phyloP scores from a whole-genome alignment of 2,888 invertebrate species.

The Cremastobaeus sp. region DNA sequence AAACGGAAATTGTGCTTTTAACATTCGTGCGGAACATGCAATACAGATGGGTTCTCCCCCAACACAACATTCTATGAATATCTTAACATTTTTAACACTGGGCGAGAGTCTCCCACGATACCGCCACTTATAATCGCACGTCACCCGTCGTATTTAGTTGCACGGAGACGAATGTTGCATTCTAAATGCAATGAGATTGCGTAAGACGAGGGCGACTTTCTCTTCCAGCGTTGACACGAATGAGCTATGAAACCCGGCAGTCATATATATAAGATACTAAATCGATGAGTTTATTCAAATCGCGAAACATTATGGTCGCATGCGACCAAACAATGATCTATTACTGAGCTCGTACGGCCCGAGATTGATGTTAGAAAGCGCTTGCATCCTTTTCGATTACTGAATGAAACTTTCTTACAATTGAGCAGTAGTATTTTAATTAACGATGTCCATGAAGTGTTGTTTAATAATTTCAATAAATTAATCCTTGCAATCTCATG shows the following conservation, averaged over 20 bases:
- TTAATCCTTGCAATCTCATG: no score
- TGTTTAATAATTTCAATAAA: no score
- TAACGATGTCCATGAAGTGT: no score
- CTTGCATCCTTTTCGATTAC: slow-evolving; percentile 4
- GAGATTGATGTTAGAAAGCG: slow-evolving; percentile 43
- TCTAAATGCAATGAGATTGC: slow-evolving; percentile 58
- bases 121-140: slow-evolving; percentile 59
- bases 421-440: not conserved
- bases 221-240: slow-evolving; percentile 49
- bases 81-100: slow-evolving; percentile 35
- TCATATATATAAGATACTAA: slow-evolving; percentile 22
- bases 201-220: slow-evolving; percentile 57
- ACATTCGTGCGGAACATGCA: slow-evolving; percentile 18
- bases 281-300: slow-evolving; percentile 57
- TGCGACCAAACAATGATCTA: slow-evolving; percentile 32
- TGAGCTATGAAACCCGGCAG: slow-evolving; percentile 45
- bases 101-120: slow-evolving; percentile 57
- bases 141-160: slow-evolving; percentile 58
- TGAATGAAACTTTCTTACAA: slow-evolving; percentile 22
- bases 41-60: slow-evolving; percentile 18
- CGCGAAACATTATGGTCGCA: slow-evolving; percentile 10
- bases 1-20: slow-evolving; percentile 31
- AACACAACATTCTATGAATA: slow-evolving; percentile 45
- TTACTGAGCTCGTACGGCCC: slow-evolving; percentile 11
- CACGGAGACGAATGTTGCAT: slow-evolving; percentile 60